phyloP scores from a whole-genome alignment of 1,140 invertebrate genomes.

The Drosophila lowei region DNA sequence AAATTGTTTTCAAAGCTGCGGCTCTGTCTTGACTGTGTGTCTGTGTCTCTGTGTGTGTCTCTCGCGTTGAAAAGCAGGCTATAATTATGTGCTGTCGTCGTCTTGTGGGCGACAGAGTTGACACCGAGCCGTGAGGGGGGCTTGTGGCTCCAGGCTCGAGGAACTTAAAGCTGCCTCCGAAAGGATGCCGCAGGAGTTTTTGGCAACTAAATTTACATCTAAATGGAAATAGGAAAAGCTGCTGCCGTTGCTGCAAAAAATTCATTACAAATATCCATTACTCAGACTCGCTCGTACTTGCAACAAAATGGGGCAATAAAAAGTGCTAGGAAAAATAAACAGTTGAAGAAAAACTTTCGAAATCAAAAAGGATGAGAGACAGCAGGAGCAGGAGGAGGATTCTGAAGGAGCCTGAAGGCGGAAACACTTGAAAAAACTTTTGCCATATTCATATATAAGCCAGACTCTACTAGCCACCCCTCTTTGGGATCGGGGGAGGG shows the following conservation, averaged over 20 bases:
- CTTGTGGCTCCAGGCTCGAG: constrained; percentile 15
- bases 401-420: not conserved
- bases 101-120: constrained; percentile 27
- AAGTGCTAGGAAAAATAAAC: constrained; percentile 49
- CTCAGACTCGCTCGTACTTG: constrained; percentile 28
- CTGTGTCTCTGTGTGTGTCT: not conserved
- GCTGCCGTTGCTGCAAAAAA: constrained; percentile 31
- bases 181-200: not conserved
- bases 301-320: constrained; percentile 47
- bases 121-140: constrained; percentile 34
- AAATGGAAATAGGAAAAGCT: constrained; percentile 21
- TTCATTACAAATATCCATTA: constrained; percentile 75
- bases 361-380: constrained; percentile 35
- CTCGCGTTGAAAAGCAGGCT: constrained; percentile 44
- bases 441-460: constrained; percentile 50
- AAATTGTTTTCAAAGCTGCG: constrained; percentile 26
- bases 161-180: constrained; percentile 1
- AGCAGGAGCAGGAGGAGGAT: not conserved
- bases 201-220: constrained; percentile 17
- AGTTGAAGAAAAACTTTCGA: constrained; percentile 56
- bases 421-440: constrained; percentile 70
- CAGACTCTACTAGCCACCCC: not conserved
- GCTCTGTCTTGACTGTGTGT: constrained; percentile 6
- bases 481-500: not conserved
- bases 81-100: constrained; percentile 66